These are phyloP conservation scores for Arctopsyche grandis DNA, from an alignment of 1,140 invertebrate genomes.

Conservation along the genomic window DNA sequence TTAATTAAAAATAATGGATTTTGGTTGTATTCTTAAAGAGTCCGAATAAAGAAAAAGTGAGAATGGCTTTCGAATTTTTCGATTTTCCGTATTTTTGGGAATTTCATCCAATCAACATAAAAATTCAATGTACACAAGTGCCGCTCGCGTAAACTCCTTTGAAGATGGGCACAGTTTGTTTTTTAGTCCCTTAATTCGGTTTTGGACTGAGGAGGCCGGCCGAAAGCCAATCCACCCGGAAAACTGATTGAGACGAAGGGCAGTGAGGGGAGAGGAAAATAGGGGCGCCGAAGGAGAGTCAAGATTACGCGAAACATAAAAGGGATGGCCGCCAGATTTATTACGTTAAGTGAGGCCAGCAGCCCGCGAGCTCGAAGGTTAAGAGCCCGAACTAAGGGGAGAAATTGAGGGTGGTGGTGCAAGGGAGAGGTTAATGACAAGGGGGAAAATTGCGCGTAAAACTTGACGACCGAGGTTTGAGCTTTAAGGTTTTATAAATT, in stretches of 20 bases:
- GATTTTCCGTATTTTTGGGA: background rate
- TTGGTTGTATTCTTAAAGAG: too few relatives aligned
- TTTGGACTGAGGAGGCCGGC: background rate
- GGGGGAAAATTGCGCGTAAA: constrained; percentile 40
- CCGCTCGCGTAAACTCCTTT: background rate
- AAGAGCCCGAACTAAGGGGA: constrained; percentile 37
- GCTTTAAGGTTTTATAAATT: constrained; percentile 46
- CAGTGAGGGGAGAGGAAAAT: constrained; percentile 35
- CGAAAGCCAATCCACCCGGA: constrained; percentile 40
- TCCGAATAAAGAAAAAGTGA: background rate
- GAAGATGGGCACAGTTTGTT: constrained; percentile 14
- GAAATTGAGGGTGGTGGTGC: too few relatives aligned
- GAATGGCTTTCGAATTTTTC: background rate
- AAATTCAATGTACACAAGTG: constrained; percentile 21
- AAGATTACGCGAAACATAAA: constrained; percentile 53
- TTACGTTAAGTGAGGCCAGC: constrained; percentile 52
- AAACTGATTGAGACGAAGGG: constrained; percentile 54
- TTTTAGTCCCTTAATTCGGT: constrained; percentile 4
- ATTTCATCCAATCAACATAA: constrained; percentile 28
- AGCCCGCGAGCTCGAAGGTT: constrained; percentile 29
- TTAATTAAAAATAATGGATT: too few relatives aligned
- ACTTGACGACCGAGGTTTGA: constrained; percentile 37
- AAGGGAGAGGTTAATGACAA: constrained; percentile 43
- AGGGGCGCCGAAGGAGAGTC: constrained; percentile 46
- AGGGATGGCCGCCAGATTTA: constrained; percentile 53